Evolutionary conservation across 53 echinoderm and acorn worm species (phyloP).

Genomic region (Mesocentrotus franciscanus): DNA sequence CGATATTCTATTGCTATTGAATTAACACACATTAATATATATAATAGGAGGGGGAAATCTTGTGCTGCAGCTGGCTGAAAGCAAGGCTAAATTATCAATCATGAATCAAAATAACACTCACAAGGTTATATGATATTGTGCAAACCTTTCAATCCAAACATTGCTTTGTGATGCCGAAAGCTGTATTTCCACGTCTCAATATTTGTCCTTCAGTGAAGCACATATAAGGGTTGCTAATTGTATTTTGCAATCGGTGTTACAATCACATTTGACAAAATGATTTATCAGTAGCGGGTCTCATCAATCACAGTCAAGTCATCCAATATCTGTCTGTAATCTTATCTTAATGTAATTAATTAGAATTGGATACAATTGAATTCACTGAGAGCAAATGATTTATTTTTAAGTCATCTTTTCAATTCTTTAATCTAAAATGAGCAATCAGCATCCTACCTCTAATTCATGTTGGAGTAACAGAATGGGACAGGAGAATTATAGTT

Average conservation of each 20-base stretch:
- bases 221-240: background rate
- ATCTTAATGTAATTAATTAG: background rate
- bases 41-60: background rate
- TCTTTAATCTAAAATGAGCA: too few relatives aligned
- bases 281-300: background rate
- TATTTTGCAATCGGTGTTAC: background rate
- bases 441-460: too few relatives aligned
- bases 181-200: background rate
- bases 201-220: background rate
- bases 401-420: too few relatives aligned
- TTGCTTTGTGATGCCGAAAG: background rate
- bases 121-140: slow-evolving; percentile 28
- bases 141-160: slow-evolving; percentile 30
- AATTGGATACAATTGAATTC: background rate
- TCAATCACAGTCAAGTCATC: background rate
- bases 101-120: background rate
- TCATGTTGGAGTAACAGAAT: too few relatives aligned
- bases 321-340: background rate
- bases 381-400: too few relatives aligned
- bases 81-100: slow-evolving; percentile 1
- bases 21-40: too few relatives aligned
- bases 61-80: background rate
- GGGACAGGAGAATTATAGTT: too few relatives aligned
- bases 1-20: too few relatives aligned
- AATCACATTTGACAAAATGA: background rate